Conservation (phyloP, 2,888 invertebrate genomes). For the Aporophyla lueneburgensis region DNA sequence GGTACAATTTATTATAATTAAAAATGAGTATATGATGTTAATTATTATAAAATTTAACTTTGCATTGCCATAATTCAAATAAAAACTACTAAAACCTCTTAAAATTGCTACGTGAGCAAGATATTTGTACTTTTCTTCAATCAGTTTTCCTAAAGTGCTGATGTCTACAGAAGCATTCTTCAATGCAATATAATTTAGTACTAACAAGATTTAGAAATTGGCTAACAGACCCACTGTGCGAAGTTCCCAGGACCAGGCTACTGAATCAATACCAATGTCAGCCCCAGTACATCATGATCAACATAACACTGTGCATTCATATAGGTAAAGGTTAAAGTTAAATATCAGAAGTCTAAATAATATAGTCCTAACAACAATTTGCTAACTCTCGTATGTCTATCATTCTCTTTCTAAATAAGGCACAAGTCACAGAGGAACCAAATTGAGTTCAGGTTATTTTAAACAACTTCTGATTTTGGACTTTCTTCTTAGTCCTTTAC, state of each 20-base stretch:
- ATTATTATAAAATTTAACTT: conserved; percentile 75
- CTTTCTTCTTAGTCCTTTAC: conserved; percentile 6
- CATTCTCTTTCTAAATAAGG: conserved; percentile 46
- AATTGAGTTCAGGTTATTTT: conserved; percentile 20
- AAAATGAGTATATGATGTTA: conserved; percentile 86
- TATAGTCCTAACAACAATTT: conserved; percentile 10
- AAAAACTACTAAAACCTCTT: conserved; percentile 81
- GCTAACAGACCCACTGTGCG: conserved; percentile 81
- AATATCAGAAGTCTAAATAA: conserved; percentile 19
- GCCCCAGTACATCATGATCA: conserved; percentile 70
- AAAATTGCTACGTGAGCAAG: conserved; percentile 88
- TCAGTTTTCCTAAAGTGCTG: conserved; percentile 76
- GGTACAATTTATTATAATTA: conserved; percentile 79
- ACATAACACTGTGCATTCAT: conserved; percentile 71
- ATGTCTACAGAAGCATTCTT: conserved; percentile 74
- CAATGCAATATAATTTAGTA: conserved; percentile 76
- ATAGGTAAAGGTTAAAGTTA: conserved; percentile 33
- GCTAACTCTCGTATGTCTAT: conserved; percentile 27
- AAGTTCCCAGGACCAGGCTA: conserved; percentile 70
- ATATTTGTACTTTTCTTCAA: conserved; percentile 88
- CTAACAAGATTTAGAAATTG: conserved; percentile 78
- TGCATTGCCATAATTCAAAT: conserved; percentile 76
- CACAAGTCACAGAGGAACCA: conserved; percentile 26
- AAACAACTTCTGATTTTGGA: conserved; percentile 2
- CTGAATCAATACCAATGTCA: conserved; percentile 67